Evolutionary conservation across 2,113 vertebrate species (phyloP).

Genomic region (Aptenodytes patagonicus): DNA sequence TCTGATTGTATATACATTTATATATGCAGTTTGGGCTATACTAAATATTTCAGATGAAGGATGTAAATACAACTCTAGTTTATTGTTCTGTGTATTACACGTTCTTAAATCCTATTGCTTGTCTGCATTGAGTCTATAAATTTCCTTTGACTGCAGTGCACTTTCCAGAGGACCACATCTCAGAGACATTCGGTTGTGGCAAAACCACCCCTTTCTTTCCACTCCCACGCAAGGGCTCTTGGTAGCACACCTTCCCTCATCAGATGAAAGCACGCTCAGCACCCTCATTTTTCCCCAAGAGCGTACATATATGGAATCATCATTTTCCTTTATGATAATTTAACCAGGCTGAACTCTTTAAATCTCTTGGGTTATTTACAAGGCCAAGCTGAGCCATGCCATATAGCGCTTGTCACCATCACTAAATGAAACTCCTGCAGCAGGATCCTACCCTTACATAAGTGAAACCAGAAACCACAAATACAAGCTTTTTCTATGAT

Average conservation of each 20-base stretch:
- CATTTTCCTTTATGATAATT: background rate
- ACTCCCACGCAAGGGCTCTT: background rate
- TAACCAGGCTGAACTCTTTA: background rate
- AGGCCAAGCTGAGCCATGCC: background rate
- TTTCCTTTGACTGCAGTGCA: background rate
- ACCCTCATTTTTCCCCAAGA: background rate
- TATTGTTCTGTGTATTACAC: background rate
- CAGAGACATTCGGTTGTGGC: background rate
- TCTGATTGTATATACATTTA: background rate
- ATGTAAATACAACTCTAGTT: background rate
- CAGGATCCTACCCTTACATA: background rate
- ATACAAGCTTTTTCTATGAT: background rate
- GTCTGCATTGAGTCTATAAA: background rate
- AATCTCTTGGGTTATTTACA: background rate
- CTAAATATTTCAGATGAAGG: slow-evolving; percentile 1
- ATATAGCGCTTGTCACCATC: background rate
- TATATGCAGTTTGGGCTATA: background rate
- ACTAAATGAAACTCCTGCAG: background rate
- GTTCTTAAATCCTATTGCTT: background rate
- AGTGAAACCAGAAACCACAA: background rate
- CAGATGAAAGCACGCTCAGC: background rate
- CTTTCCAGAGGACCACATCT: background rate
- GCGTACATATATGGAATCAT: background rate
- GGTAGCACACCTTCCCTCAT: background rate
- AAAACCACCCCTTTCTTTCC: background rate